Evolutionary conservation across 2,113 vertebrate species (phyloP).

Genomic region (Ploceus nigricollis): DNA sequence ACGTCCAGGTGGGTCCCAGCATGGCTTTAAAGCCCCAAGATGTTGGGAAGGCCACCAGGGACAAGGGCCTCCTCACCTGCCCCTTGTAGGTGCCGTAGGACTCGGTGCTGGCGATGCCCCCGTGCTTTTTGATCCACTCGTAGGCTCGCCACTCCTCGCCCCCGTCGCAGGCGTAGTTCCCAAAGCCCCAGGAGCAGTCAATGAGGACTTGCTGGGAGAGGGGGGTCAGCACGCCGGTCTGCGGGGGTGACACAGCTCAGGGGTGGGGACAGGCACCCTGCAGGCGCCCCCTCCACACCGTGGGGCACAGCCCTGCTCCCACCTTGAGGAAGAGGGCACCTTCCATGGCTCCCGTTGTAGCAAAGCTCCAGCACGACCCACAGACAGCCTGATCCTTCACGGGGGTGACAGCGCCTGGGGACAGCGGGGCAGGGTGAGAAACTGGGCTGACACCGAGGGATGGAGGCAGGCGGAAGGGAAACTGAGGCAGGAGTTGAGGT

Average conservation of each 20-base stretch:
- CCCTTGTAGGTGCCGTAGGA: constrained; percentile 79
- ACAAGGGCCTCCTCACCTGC: constrained; percentile 56
- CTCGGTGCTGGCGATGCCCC: constrained; percentile 78
- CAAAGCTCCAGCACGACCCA: constrained; percentile 91
- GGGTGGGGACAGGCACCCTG: not conserved
- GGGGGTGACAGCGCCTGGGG: constrained; percentile 78
- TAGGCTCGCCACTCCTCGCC: constrained; percentile 74
- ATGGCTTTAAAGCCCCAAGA: not conserved
- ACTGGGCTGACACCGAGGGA: rapidly evolving
- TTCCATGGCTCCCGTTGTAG: constrained; percentile 82
- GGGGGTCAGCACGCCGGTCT: constrained; percentile 75
- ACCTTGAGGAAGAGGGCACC: constrained; percentile 74
- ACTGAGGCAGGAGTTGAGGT: not conserved
- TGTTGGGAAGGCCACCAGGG: not conserved
- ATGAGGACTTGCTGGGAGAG: constrained; percentile 85
- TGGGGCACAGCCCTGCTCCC: not conserved
- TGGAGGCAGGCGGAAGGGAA: not conserved
- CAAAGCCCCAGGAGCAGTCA: constrained; percentile 84
- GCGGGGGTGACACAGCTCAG: not conserved
- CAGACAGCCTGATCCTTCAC: constrained; percentile 87
- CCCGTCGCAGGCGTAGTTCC: constrained; percentile 80
- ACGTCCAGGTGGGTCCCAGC: not conserved
- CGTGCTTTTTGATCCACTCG: constrained; percentile 80
- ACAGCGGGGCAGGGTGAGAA: not conserved
- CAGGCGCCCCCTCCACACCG: rapidly evolving